These are phyloP conservation scores for Plodia interpunctella DNA, from an alignment of 1,140 invertebrate genomes.

Conservation along the genomic window DNA sequence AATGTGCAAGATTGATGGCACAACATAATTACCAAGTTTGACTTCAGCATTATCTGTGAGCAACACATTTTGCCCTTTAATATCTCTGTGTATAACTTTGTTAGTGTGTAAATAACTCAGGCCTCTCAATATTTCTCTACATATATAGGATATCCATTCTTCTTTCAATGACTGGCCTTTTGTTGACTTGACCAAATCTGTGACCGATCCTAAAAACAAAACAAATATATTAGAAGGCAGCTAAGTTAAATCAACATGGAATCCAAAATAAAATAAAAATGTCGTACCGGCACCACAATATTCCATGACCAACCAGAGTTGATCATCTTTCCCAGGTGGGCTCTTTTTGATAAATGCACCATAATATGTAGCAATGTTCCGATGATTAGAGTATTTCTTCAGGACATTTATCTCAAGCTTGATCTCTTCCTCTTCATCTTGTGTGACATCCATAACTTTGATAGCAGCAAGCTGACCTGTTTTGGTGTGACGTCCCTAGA, in stretches of 20 bases:
- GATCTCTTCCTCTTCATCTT: conserved; percentile 99
- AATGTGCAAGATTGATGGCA: background rate
- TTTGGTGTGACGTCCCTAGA: conserved; percentile 98
- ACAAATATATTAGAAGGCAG: conserved; percentile 2
- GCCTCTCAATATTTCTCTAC: conserved; percentile 96
- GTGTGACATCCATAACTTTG: conserved; percentile 99
- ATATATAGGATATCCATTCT: conserved; percentile 99
- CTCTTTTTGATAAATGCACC: conserved; percentile 99
- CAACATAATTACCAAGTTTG: conserved; percentile 86
- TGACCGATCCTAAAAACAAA: conserved; percentile 87
- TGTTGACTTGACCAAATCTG: conserved; percentile 99
- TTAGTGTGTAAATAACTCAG: conserved; percentile 98
- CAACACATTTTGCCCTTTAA: conserved; percentile 99
- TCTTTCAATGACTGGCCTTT: conserved; percentile 99
- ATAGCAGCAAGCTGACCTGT: conserved; percentile 99
- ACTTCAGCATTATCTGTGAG: conserved; percentile 99
- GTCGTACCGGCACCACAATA: conserved; percentile 96
- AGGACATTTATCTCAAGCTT: conserved; percentile 99
- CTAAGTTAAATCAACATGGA: too few relatives aligned
- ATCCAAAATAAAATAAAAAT: too few relatives aligned
- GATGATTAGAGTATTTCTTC: conserved; percentile 99
- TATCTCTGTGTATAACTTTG: conserved; percentile 99
- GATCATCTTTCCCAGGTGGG: conserved; percentile 98
- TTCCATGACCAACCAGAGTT: conserved; percentile 99
- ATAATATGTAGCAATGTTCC: conserved; percentile 99